Base-by-base conservation (phyloP, 2,888 invertebrate genomes). In the Dasypolia templi region DNA sequence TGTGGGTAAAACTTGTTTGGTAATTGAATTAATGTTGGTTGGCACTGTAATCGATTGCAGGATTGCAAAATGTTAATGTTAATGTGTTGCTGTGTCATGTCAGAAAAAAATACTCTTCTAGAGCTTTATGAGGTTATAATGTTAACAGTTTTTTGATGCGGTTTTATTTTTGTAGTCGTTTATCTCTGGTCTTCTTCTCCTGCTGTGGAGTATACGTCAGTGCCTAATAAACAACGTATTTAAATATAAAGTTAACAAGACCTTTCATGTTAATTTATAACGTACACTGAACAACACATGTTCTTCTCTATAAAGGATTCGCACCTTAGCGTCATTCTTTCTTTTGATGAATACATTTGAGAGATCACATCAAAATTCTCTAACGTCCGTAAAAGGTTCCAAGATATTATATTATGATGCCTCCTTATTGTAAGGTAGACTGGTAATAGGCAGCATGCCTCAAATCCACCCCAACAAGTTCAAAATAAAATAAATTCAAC, bases 401-500 rank as follows among this genome's bases (percentile, higher is more conserved):
- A 53, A 0, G 2, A 26, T 55, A 55, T 17, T 5, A 19, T 19
- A 56, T 19, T 32, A 32, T 56, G 11, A 56, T 32, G 19, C 32
- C 32, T 32, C 11, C 5, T 22, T 56, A 56, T 56, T 32, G 0
- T 22, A 56, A 29, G 19, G 0, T 29, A 17, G 2, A 29, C 56
- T 32, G 35, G 35, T 35, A 35, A 7, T 42, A 6, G 1, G 22
- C 22, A 19, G 7, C 17, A 61, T 1, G 2, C 29, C 17, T 19
- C 3, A 68, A 42, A 51, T 68, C 11, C 39, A 22, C 19, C 0
- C 6, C 49, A 53, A 58, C 14, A 46, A 49, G 0, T 32, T 12
- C 22, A 61, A 64, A 77, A 85, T 61, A 62, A 66, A 74, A 74
- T 29, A 71, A 81, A 74, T 66, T 72, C 11, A 59, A 58, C 59